These are phyloP conservation scores for Geococcyx californianus DNA, from an alignment of 2,113 vertebrate genomes.

Conservation along the genomic window DNA sequence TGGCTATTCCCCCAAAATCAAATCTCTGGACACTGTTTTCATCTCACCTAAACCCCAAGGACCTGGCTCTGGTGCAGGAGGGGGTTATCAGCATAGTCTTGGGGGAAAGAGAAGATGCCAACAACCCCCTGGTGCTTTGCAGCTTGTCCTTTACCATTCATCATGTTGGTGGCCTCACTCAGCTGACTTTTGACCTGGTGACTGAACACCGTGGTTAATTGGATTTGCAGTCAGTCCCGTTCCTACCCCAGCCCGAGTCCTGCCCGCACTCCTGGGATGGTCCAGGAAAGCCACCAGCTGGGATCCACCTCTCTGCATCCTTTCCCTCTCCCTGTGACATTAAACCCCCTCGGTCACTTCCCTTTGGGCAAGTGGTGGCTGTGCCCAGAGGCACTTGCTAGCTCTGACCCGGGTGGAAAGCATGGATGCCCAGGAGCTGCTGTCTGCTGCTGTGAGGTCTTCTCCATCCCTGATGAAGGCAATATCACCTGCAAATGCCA, in stretches of 20 bases:
- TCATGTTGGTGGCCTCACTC: not conserved
- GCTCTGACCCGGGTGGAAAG: not conserved
- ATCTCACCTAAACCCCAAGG: not conserved
- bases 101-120: not conserved
- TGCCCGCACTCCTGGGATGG: not conserved
- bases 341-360: not conserved
- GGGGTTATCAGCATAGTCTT: not conserved
- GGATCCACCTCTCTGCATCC: not conserved
- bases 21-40: not conserved
- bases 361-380: not conserved
- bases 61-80: not conserved
- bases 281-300: not conserved
- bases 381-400: not conserved
- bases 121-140: not conserved
- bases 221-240: not conserved
- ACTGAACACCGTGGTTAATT: not conserved
- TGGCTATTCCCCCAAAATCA: not conserved
- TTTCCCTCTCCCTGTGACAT: not conserved
- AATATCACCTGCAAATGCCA: not conserved
- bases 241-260: not conserved
- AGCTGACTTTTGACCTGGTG: not conserved
- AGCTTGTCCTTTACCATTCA: not conserved
- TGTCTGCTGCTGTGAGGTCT: accelerated
- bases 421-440: not conserved
- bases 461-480: not conserved